A percentile compares a stretch with the other conserved stretches of the same genome.
Evolutionary conservation across 2,888 invertebrate genomes (phyloP).

Genomic region (Temnothorax rugatulus): DNA sequence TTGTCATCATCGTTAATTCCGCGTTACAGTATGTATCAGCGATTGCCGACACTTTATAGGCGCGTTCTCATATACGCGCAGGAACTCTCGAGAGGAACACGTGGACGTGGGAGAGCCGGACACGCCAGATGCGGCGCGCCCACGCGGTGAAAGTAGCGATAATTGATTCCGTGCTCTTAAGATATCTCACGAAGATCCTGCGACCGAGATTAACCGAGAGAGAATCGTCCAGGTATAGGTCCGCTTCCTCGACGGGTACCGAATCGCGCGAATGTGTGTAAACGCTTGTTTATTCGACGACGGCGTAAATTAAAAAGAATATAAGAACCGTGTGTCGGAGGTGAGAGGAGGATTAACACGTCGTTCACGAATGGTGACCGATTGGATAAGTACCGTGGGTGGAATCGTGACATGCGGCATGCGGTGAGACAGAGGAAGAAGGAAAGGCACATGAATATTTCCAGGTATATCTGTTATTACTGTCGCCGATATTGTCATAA

Average conservation of each 20-base stretch:
- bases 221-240: conserved; percentile 66
- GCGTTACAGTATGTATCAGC: conserved; percentile 61
- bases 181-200: conserved; percentile 79
- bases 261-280: conserved; percentile 56
- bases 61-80: not conserved
- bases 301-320: conserved; percentile 17
- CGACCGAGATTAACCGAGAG: conserved; percentile 75
- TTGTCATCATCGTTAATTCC: conserved; percentile 69
- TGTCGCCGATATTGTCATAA: conserved; percentile 19
- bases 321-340: not conserved
- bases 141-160: conserved; percentile 85
- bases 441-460: conserved; percentile 20
- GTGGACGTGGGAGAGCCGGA: conserved; percentile 78
- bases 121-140: conserved; percentile 81
- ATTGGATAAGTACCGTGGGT: not conserved
- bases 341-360: conserved; percentile 9
- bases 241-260: conserved; percentile 61
- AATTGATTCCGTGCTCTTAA: conserved; percentile 83
- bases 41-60: conserved; percentile 49
- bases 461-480: conserved; percentile 12
- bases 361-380: not conserved
- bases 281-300: conserved; percentile 37
- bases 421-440: not conserved
- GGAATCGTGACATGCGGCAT: conserved; percentile 18
- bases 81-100: conserved; percentile 18